These are phyloP conservation scores for Lapara coniferarum DNA, from an alignment of 2,888 invertebrate species.

Conservation along the genomic window DNA sequence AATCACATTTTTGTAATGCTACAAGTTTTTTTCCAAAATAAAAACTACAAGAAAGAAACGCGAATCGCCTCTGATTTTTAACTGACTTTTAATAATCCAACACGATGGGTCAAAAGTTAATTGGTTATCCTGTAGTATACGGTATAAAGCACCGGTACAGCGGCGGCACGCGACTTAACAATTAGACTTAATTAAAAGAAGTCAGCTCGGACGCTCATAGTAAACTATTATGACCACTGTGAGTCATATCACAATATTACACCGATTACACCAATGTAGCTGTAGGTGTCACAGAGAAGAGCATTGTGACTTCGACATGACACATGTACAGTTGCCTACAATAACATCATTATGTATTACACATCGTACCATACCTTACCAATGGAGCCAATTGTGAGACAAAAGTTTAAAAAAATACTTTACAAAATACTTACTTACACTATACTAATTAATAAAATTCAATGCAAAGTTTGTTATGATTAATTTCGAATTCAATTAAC, in stretches of 20 bases:
- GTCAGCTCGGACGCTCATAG: slow-evolving; percentile 50
- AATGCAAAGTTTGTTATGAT: too few species aligned
- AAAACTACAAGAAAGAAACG: background rate
- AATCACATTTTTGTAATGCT: background rate
- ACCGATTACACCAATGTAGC: background rate
- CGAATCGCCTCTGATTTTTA: slow-evolving; percentile 50
- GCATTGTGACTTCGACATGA: background rate
- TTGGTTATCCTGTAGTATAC: slow-evolving; percentile 52
- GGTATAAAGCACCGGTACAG: slow-evolving; percentile 28
- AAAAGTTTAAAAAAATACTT: too few species aligned
- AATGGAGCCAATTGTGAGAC: too few species aligned
- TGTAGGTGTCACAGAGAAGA: slow-evolving; percentile 17
- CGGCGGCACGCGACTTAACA: slow-evolving; percentile 49
- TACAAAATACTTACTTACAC: too few species aligned
- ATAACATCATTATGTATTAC: too few species aligned
- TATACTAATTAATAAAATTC: too few species aligned
- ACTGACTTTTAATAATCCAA: slow-evolving; percentile 63
- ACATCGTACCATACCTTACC: too few species aligned
- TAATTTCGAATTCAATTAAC: too few species aligned
- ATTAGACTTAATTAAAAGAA: slow-evolving; percentile 67
- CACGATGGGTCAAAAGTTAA: slow-evolving; percentile 64
- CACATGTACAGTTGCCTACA: too few species aligned
- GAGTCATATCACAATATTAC: slow-evolving; percentile 44
- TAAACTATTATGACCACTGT: slow-evolving; percentile 39
- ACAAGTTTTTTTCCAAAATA: background rate